Evolutionary conservation across 2,888 invertebrate species (phyloP).

Genomic region (Dinocampus coccinellae): DNA sequence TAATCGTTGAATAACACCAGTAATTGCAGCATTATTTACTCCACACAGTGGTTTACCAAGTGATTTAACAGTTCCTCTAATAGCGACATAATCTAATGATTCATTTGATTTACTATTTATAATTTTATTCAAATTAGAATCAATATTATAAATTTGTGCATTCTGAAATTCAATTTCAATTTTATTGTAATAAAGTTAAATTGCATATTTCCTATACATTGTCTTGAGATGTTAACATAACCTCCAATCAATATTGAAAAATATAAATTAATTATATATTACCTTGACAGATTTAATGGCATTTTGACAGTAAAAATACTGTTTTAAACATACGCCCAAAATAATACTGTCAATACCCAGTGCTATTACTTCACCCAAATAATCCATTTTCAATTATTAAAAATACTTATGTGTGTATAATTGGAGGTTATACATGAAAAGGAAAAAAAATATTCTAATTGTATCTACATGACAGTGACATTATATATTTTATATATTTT

Average conservation of each 20-base stretch:
- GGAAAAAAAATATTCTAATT: not conserved
- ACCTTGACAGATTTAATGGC: slow-evolving; percentile 81
- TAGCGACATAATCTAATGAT: slow-evolving; percentile 80
- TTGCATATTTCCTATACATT: too few species aligned
- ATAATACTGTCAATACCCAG: slow-evolving; percentile 82
- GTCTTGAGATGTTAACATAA: slow-evolving; percentile 35
- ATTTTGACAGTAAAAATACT: slow-evolving; percentile 82
- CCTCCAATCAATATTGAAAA: not conserved
- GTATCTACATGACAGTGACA: not conserved
- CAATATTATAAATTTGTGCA: slow-evolving; percentile 79
- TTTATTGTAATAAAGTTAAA: slow-evolving; percentile 4
- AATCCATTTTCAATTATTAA: slow-evolving; percentile 75
- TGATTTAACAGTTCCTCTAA: slow-evolving; percentile 82
- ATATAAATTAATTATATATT: slow-evolving; percentile 48
- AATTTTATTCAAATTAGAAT: slow-evolving; percentile 75
- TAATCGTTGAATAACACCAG: slow-evolving; percentile 84
- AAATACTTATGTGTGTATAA: not conserved
- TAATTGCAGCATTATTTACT: slow-evolving; percentile 79
- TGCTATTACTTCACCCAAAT: slow-evolving; percentile 81
- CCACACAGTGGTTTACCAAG: slow-evolving; percentile 82
- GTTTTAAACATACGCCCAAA: slow-evolving; percentile 80
- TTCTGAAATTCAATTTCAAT: slow-evolving; percentile 68
- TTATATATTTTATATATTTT: not conserved
- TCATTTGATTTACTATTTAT: slow-evolving; percentile 76
- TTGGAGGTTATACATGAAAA: not conserved